Evolutionary conservation across 2,797 vertebrate species (phyloP).

Genomic region (Leontopithecus rosalia): DNA sequence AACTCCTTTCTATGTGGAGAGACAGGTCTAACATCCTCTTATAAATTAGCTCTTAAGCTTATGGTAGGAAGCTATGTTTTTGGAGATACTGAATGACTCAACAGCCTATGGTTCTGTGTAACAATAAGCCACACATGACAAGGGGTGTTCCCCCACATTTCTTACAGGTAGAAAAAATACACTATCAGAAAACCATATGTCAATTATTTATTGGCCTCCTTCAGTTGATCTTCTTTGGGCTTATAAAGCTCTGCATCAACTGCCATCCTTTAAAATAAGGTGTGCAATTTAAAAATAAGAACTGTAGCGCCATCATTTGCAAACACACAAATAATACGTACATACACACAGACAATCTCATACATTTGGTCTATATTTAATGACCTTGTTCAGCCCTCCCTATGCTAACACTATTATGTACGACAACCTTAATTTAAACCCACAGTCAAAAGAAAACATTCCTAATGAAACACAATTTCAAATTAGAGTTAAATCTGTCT

Average conservation of each 20-base stretch:
- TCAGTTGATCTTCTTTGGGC: not conserved
- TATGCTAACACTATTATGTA: conserved; percentile 27
- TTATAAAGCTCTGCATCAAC: not conserved
- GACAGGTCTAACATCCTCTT: not conserved
- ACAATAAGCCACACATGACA: not conserved
- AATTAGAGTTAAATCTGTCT: conserved; percentile 75
- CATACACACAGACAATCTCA: conserved; percentile 10
- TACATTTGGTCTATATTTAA: not conserved
- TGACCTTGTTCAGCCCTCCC: not conserved
- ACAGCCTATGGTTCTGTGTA: no score
- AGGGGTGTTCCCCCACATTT: not conserved
- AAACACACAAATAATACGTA: not conserved
- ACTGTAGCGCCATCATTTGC: not conserved
- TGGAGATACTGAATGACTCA: not conserved
- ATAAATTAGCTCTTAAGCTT: not conserved
- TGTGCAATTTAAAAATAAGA: conserved; percentile 28
- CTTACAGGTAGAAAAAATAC: not conserved
- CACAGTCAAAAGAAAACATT: conserved; percentile 65
- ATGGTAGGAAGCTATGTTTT: not conserved
- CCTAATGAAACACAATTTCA: conserved; percentile 74
- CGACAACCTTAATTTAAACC: conserved; percentile 63
- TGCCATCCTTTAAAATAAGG: conserved; percentile 10
- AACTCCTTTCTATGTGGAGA: not conserved
- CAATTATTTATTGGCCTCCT: not conserved
- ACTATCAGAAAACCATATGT: not conserved